These are phyloP conservation scores for Leucopsar rothschildi DNA, from an alignment of 2,113 vertebrate genomes.

Conservation along the genomic window DNA sequence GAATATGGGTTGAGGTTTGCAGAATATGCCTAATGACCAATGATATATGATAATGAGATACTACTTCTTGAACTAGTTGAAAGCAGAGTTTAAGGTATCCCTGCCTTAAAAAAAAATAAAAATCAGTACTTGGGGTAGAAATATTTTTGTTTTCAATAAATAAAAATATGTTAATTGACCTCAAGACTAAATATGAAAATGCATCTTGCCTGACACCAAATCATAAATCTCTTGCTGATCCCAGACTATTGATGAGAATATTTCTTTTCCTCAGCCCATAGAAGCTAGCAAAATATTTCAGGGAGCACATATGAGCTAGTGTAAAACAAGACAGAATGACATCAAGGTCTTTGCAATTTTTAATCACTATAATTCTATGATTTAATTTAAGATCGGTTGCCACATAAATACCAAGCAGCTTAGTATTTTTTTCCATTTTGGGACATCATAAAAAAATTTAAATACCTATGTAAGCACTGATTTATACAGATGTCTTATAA, in stretches of 20 bases:
- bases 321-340: neutral
- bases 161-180: neutral
- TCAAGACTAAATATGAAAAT: neutral
- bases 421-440: neutral
- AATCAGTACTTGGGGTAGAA: neutral
- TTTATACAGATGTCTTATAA: constrained; percentile 27
- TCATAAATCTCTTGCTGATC: neutral
- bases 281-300: neutral
- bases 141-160: neutral
- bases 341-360: neutral
- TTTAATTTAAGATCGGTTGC: neutral
- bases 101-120: neutral
- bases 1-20: neutral
- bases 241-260: neutral
- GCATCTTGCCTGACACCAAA: neutral
- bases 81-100: neutral
- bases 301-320: neutral
- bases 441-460: neutral
- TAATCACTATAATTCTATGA: constrained; percentile 31
- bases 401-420: neutral
- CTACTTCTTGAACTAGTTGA: neutral
- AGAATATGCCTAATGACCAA: neutral
- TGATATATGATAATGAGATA: neutral
- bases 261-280: neutral
- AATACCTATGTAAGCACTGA: neutral